Evolutionary conservation across 2,113 vertebrate species (phyloP).

Genomic region (Sceloporus undulatus): DNA sequence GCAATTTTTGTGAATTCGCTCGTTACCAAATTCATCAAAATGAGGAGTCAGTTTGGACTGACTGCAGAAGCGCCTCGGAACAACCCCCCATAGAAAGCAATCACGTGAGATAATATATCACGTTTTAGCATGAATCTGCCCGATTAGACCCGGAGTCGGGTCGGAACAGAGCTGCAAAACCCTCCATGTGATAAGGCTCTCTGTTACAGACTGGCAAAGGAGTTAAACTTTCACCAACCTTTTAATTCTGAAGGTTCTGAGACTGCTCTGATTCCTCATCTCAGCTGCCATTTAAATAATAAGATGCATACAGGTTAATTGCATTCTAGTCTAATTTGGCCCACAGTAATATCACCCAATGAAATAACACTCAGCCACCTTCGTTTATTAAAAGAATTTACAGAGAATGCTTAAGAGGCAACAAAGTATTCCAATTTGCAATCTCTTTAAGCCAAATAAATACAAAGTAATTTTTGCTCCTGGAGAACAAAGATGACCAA

Average conservation of each 20-base stretch:
- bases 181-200: too few species aligned
- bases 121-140: too few species aligned
- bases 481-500: neutral
- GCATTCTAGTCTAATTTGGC: neutral
- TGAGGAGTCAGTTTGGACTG: too few species aligned
- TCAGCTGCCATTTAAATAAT: neutral
- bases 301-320: neutral
- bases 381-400: neutral
- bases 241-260: neutral
- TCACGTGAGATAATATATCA: too few species aligned
- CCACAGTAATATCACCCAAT: neutral
- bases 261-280: too few species aligned
- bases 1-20: too few species aligned
- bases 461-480: conserved; percentile 1
- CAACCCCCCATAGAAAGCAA: too few species aligned
- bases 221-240: neutral
- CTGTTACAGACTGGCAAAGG: neutral
- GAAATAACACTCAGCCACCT: neutral
- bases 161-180: too few species aligned
- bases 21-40: too few species aligned
- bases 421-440: neutral
- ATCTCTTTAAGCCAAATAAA: neutral
- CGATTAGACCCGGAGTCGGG: too few species aligned
- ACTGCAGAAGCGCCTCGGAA: too few species aligned
- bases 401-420: neutral